Base-by-base conservation (phyloP, 2,113 vertebrate genomes). In the Psilopsiagon aymara region DNA sequence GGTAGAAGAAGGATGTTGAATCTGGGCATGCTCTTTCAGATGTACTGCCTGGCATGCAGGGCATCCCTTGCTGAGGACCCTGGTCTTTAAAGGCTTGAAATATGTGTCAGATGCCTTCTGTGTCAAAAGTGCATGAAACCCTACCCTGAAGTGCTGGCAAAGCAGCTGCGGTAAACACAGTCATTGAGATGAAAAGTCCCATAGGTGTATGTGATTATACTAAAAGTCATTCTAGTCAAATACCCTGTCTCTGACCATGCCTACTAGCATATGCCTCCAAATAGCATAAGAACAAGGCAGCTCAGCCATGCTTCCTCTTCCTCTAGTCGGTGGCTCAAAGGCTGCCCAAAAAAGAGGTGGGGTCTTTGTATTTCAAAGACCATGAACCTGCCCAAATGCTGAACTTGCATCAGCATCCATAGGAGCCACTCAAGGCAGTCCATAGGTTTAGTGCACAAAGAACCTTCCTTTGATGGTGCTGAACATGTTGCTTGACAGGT, bases 41-140 rank as follows among this genome's bases (percentile, higher is more conserved):
- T 1, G 0, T 41, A 4, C 52, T 9, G 0, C 29, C 28, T 75
- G 52, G 37, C 55, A 51, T 44, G 28, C 31, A 67, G n/a, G 13
- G 12, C 55, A 63, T 46, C 28, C 25, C 23, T 89, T 35, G 8
- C 17, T 82, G 90, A 94, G 84, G 25, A 29, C 23, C 10, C 31
- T 59, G 29, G 17, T 20, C 24, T 79, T 71, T 19, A 53, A n/a
- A 84, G 29, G 8, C 7, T 20, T 4, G 0, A 17, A 79, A 17
- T 13, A 11, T 3, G 0, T 2, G 3, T 41, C 55, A 71, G 6
- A 23, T 47, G 17, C 57, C 17, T 51, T 27, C 19, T 46, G 20
- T 78, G 44, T 53, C 46, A 74, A 59, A 60, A 70, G 43, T 17
- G 10, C 43, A n/a, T 1, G 4, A 71, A 89, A 53, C 28, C 33